Evolutionary conservation across 2,888 invertebrate species (phyloP).

Genomic region (Pseudococcus jackbeardsleyi): DNA sequence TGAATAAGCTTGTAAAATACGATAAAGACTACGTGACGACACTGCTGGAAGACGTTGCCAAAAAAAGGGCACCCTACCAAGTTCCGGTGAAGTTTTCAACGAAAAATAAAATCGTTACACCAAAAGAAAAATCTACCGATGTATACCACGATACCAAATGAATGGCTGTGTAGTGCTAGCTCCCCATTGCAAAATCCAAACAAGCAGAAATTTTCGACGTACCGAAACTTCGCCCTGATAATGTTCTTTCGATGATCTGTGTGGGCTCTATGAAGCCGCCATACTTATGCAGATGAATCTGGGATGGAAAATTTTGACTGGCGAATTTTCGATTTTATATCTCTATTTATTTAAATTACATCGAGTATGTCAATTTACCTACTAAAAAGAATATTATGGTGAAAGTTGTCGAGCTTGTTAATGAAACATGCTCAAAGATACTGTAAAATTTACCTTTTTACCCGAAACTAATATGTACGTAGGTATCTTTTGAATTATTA

Average conservation of each 20-base stretch:
- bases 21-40: slow-evolving; percentile 42
- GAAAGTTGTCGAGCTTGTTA: background rate
- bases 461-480: background rate
- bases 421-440: background rate
- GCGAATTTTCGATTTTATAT: background rate
- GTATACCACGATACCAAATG: slow-evolving; percentile 1
- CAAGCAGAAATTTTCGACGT: background rate
- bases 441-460: background rate
- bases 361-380: background rate
- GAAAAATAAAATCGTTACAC: slow-evolving; percentile 7
- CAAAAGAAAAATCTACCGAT: slow-evolving; percentile 27
- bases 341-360: background rate
- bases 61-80: slow-evolving; percentile 17
- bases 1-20: slow-evolving; percentile 31
- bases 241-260: background rate
- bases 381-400: background rate
- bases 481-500: background rate
- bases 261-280: background rate
- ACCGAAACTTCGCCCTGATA: background rate
- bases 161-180: background rate
- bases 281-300: background rate
- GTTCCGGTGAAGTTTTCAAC: slow-evolving; percentile 27
- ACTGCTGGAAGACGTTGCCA: slow-evolving; percentile 7
- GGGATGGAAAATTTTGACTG: background rate
- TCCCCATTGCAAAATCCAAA: background rate